A percentile compares a stretch with the other conserved stretches of the same genome.
phyloP scores from a whole-genome alignment of 2,113 vertebrate species.

The Phylloscopus whistleri region DNA sequence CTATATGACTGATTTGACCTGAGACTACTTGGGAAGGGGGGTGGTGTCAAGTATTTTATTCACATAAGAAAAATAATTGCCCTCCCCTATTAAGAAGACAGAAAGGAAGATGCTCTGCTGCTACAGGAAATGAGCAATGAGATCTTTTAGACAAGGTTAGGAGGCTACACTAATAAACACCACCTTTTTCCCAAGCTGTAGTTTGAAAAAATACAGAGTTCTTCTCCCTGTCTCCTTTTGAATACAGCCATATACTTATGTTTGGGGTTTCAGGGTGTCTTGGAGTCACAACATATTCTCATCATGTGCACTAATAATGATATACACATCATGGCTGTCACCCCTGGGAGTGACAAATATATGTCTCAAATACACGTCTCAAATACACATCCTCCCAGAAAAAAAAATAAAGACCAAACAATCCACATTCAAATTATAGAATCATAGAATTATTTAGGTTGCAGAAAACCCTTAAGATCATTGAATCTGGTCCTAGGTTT shows the following conservation, averaged over 20 bases:
- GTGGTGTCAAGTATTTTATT: background rate
- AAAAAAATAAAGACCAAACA: background rate
- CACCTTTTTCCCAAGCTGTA: background rate
- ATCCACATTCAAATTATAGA: background rate
- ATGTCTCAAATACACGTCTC: background rate
- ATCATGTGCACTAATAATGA: background rate
- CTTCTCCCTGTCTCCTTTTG: background rate
- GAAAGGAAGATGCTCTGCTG: background rate
- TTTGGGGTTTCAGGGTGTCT: background rate
- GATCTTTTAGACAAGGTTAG: background rate
- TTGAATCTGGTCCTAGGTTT: background rate
- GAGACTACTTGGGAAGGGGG: background rate
- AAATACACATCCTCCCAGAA: background rate
- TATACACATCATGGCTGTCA: background rate
- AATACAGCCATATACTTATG: accelerated
- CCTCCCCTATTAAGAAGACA: background rate
- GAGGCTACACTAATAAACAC: background rate
- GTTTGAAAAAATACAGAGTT: background rate
- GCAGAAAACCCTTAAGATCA: background rate
- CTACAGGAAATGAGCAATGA: background rate
- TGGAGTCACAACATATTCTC: background rate
- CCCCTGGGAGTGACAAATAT: background rate
- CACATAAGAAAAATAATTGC: slow-evolving; percentile 6
- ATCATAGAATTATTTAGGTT: background rate
- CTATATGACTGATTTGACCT: background rate